A percentile compares a stretch with the other conserved stretches of the same genome.
phyloP scores from a whole-genome alignment of 2,113 vertebrate genomes.

The Cyprinodon brontotheroides region DNA sequence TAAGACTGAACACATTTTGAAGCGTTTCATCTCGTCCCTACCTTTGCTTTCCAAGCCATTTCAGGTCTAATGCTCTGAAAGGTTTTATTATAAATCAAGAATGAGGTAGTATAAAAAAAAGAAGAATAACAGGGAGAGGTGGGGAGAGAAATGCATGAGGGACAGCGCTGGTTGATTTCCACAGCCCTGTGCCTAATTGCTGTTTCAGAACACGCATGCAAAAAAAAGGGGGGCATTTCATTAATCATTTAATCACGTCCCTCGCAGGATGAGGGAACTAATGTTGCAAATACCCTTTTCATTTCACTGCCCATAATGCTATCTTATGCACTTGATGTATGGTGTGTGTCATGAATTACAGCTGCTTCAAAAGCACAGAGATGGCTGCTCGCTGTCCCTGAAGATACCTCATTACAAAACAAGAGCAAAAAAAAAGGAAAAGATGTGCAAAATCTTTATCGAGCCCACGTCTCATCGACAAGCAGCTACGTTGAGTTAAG shows the following conservation, averaged over 20 bases:
- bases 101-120: slow-evolving; percentile 51
- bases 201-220: slow-evolving; percentile 99
- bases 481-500: slow-evolving; percentile 71
- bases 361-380: slow-evolving; percentile 94
- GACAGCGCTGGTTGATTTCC: slow-evolving; percentile 83
- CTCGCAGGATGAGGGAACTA: slow-evolving; percentile 99
- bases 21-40: slow-evolving; percentile 86
- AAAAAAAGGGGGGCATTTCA: slow-evolving; percentile 91
- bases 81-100: slow-evolving; percentile 96
- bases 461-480: slow-evolving; percentile 86
- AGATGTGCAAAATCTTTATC: slow-evolving; percentile 82
- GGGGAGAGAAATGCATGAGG: slow-evolving; percentile 34
- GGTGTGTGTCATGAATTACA: slow-evolving; percentile 99
- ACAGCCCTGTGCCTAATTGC: slow-evolving; percentile 97
- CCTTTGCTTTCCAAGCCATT: slow-evolving; percentile 89
- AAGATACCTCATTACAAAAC: slow-evolving; percentile 90
- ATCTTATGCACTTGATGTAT: slow-evolving; percentile 99
- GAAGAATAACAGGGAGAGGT: slow-evolving; percentile 2
- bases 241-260: slow-evolving; percentile 99
- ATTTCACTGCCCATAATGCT: slow-evolving; percentile 99
- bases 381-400: slow-evolving; percentile 86
- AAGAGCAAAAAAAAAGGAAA: slow-evolving; percentile 17
- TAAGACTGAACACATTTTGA: slow-evolving; percentile 87
- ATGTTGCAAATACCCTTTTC: slow-evolving; percentile 99
- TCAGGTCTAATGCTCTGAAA: slow-evolving; percentile 89